Evolutionary conservation across 2,888 invertebrate species (phyloP).

Genomic region (Polymixis flavicincta): DNA sequence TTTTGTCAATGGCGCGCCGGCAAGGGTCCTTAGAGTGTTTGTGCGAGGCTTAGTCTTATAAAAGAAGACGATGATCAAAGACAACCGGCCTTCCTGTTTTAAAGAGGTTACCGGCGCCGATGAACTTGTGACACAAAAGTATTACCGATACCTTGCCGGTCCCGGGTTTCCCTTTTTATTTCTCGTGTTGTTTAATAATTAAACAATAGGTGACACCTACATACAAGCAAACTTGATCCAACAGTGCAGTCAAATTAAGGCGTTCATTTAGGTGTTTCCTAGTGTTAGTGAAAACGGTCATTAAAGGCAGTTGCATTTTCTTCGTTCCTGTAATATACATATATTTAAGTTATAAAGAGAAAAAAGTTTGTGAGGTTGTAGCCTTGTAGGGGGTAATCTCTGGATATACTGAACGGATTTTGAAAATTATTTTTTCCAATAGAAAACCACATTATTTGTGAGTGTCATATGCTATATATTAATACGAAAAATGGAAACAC

Average conservation of each 20-base stretch:
- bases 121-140: background rate
- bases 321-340: background rate
- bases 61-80: conserved; percentile 27
- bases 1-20: conserved; percentile 8
- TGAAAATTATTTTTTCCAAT: too few species aligned
- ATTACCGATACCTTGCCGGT: background rate
- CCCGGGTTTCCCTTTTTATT: background rate
- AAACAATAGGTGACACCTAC: background rate
- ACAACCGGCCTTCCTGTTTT: conserved; percentile 23
- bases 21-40: conserved; percentile 21
- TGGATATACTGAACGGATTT: too few species aligned
- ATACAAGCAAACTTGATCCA: background rate
- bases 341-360: too few species aligned
- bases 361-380: too few species aligned
- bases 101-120: conserved; percentile 20
- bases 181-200: background rate
- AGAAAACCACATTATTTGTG: too few species aligned
- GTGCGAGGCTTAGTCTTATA: background rate
- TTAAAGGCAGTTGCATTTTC: background rate
- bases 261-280: background rate
- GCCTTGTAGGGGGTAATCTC: too few species aligned
- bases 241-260: background rate
- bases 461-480: too few species aligned
- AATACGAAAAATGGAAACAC: too few species aligned
- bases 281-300: background rate